Percentiles rank a stretch among this genome's conserved stretches.
Conservation (phyloP, 1,140 invertebrate species). For the Chrysoperla carnea region DNA sequence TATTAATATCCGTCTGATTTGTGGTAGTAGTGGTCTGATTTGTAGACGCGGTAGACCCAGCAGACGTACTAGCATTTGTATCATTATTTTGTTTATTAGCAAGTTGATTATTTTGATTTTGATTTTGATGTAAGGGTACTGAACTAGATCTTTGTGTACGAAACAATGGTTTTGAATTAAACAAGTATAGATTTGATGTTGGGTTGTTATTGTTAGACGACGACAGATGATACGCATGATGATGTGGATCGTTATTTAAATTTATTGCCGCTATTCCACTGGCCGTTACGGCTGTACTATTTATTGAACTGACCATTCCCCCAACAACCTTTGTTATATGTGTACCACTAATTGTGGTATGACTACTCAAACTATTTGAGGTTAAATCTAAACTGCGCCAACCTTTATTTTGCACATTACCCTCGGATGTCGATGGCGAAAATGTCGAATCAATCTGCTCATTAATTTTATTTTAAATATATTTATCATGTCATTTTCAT, state of each 20-base stretch:
- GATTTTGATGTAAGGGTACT: constrained; percentile 33
- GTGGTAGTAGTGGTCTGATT: too few relatives aligned
- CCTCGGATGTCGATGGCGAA: constrained; percentile 10
- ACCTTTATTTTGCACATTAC: constrained; percentile 17
- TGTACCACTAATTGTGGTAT: too few relatives aligned
- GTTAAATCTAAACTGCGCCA: constrained; percentile 44
- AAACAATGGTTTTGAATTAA: constrained; percentile 25
- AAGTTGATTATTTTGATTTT: constrained; percentile 19
- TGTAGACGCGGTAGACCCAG: neutral
- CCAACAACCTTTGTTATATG: neutral
- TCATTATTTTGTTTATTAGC: constrained; percentile 12
- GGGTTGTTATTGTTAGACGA: too few relatives aligned
- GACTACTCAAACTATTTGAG: constrained; percentile 3
- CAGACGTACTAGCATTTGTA: constrained; percentile 9
- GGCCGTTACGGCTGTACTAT: too few relatives aligned
- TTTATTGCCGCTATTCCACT: too few relatives aligned
- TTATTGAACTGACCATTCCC: neutral
- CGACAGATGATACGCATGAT: too few relatives aligned
- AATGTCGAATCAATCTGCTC: constrained; percentile 11
- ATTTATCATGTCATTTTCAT: neutral
- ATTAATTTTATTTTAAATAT: constrained; percentile 4
- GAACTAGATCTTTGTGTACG: constrained; percentile 40
- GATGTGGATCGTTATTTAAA: too few relatives aligned
- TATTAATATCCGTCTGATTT: too few relatives aligned
- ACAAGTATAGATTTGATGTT: too few relatives aligned